Evolutionary conservation across 2,888 invertebrate species (phyloP).

Genomic region (Metalampra italica): DNA sequence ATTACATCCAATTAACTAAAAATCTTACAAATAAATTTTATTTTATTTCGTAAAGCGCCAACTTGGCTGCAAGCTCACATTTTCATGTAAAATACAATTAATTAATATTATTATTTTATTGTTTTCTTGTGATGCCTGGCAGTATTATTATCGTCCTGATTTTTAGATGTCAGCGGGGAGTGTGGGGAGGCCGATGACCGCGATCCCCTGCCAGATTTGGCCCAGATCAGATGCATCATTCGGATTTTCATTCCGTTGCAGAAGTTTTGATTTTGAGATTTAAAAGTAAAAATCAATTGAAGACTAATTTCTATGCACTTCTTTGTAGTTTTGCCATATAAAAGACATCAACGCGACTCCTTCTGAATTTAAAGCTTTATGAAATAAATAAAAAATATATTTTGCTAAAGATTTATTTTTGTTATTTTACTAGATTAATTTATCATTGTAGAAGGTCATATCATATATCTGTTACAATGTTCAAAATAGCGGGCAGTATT

Average conservation of each 20-base stretch:
- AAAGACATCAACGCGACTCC: constrained; percentile 12
- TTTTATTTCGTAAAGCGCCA: too few relatives aligned
- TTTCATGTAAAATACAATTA: constrained; percentile 29
- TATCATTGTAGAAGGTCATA: too few relatives aligned
- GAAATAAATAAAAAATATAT: background rate
- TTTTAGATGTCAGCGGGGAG: constrained; percentile 42
- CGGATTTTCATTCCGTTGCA: too few relatives aligned
- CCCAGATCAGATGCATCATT: constrained; percentile 67
- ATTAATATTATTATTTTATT: constrained; percentile 28
- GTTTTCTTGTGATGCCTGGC: constrained; percentile 23
- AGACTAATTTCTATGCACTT: constrained; percentile 1
- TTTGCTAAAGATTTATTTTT: background rate
- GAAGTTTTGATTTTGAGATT: too few relatives aligned
- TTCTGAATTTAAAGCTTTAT: background rate
- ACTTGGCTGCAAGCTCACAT: constrained; percentile 20
- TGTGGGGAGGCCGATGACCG: constrained; percentile 61
- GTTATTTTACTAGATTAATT: too few relatives aligned
- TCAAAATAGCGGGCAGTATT: background rate
- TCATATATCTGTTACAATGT: too few relatives aligned
- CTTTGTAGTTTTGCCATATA: constrained; percentile 13
- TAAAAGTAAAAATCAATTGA: background rate
- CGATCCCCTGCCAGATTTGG: constrained; percentile 57
- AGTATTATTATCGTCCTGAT: constrained; percentile 45
- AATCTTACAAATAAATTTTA: too few relatives aligned
- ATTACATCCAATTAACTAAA: too few relatives aligned